Base-by-base conservation (phyloP, 2,888 invertebrate genomes). In the Buathra laborator region DNA sequence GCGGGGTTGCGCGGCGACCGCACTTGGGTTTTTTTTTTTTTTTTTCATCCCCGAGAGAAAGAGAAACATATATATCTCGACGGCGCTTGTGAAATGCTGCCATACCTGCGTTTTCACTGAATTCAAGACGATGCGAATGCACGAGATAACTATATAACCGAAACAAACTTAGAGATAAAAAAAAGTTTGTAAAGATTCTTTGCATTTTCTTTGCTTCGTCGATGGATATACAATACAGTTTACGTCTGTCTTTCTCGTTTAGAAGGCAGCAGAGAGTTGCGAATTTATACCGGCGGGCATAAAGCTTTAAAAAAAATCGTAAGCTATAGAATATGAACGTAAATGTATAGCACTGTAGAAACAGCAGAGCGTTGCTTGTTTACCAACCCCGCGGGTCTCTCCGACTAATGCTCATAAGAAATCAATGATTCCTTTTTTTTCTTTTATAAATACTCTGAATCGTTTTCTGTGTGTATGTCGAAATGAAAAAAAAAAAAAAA, bases 11-110 rank as follows among this genome's bases (percentile, higher is more conserved):
- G 53, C 76, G 56, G 37, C 59, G 67, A 66, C 51, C 81, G 29
- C 48, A 62, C 14, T 62, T 46, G 32, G 6, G 43, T 75, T 29
- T 74, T 68, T 67, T 24, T 37, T 32, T 79, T 75, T 43, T 32
- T 62, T 12, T 71, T 83, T 87, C 87, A 16, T 14, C 48, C 62
- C 51, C 75, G 74, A 68, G 32, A 43, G 51, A 66, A 53, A 66
- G n/a, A 79, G 71, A 59, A 66, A 16, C 53, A 46, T n/a, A 2
- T 7, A 62, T 14, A 32, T 29, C 59, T 29, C 59, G 32, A 62
- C 59, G 32, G 14, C 14, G 6, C 6, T 12, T 32, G 29, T 32
- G 59, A 14, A 67, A 59, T 48, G 29, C 14, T 51, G 59, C 64
- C 48, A 29, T 68, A 48, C 46, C 71, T 32, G 16, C 43, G 68